phyloP scores from a whole-genome alignment of 2,797 vertebrate genomes.

The Natrix natrix region DNA sequence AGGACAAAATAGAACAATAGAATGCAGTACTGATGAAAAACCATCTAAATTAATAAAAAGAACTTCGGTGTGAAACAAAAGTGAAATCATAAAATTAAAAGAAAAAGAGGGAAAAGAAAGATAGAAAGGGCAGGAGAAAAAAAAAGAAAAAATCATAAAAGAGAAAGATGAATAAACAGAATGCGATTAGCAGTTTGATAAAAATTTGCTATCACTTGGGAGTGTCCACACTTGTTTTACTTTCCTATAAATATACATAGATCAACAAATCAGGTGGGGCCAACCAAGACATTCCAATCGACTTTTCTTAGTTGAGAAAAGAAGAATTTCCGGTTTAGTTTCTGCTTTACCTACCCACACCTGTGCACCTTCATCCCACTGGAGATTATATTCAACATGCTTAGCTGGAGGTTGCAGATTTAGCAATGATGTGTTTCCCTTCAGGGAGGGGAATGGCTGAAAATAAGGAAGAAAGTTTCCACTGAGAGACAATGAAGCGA shows the following conservation, averaged over 20 bases:
- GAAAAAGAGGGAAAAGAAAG: background rate
- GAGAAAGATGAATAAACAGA: background rate
- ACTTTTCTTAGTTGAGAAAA: conserved; percentile 49
- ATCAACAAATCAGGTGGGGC: conserved; percentile 50
- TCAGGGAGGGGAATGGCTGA: accelerated
- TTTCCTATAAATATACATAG: conserved; percentile 42
- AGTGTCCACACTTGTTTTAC: conserved; percentile 32
- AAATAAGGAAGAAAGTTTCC: background rate
- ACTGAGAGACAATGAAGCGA: background rate
- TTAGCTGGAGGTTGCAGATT: background rate
- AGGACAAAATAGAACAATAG: background rate
- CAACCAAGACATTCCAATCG: accelerated
- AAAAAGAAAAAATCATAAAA: background rate
- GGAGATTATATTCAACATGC: background rate
- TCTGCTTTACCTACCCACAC: background rate
- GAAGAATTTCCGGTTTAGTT: conserved; percentile 56
- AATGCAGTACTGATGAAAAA: background rate
- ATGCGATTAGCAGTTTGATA: background rate
- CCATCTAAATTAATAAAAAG: background rate
- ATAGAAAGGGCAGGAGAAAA: background rate
- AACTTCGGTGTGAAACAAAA: background rate
- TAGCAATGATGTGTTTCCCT: conserved; percentile 1
- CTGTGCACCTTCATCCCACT: background rate
- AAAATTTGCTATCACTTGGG: conserved; percentile 48
- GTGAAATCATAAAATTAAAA: background rate